Evolutionary conservation across 1,140 invertebrate genomes (phyloP).

Genomic region (Pseudomyrmex flavicornis): DNA sequence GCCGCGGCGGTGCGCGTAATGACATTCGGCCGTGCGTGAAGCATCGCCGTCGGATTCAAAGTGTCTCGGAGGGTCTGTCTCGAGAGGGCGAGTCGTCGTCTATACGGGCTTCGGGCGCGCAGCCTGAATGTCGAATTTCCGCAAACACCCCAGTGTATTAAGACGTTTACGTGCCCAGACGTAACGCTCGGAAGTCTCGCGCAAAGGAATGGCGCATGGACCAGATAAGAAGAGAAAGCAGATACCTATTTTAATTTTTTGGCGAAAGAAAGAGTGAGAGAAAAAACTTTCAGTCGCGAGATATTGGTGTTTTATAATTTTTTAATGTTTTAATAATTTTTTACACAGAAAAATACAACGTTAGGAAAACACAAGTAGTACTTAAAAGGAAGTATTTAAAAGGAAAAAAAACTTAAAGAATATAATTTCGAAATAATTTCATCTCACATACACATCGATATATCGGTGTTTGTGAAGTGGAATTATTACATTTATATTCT

Average conservation of each 20-base stretch:
- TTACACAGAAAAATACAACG: no score
- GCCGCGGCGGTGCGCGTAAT: slow-evolving; percentile 57
- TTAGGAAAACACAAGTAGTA: no score
- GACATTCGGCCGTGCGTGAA: slow-evolving; percentile 75
- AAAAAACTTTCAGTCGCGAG: no score
- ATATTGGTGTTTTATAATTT: no score
- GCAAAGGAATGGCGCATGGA: background rate
- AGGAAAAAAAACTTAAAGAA: no score
- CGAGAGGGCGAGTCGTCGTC: slow-evolving; percentile 61
- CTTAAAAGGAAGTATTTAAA: no score
- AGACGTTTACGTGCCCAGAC: slow-evolving; percentile 67
- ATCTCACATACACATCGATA: no score
- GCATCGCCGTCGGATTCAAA: slow-evolving; percentile 69
- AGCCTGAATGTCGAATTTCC: slow-evolving; percentile 72
- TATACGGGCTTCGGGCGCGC: slow-evolving; percentile 31
- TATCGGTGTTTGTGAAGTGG: no score
- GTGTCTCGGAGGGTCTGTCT: slow-evolving; percentile 67
- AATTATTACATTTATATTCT: no score
- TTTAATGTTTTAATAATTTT: no score
- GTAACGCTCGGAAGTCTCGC: background rate
- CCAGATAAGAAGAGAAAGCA: background rate
- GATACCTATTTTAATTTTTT: background rate
- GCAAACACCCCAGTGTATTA: slow-evolving; percentile 76
- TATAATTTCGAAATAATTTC: no score
- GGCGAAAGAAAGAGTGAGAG: no score